Evolutionary conservation across 2,888 invertebrate species (phyloP).

Genomic region (Nemoura dubitans): DNA sequence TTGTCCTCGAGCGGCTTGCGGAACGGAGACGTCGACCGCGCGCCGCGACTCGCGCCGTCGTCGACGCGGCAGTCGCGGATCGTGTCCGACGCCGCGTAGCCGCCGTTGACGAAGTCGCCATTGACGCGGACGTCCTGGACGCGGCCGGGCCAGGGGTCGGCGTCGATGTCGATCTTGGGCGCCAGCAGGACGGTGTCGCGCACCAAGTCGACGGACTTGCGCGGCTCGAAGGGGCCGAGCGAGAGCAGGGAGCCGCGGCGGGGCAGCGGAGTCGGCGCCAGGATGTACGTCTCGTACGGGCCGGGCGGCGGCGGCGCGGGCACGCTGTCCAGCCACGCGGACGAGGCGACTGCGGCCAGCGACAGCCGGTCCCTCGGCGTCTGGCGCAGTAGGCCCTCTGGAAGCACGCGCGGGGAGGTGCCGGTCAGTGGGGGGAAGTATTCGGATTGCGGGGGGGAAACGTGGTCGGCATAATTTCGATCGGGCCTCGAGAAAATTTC

Average conservation of each 20-base stretch:
- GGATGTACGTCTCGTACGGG: slow-evolving; percentile 45
- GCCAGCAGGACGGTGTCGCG: not conserved
- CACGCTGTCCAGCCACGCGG: slow-evolving; percentile 67
- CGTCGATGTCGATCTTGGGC: not conserved
- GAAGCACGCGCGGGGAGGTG: no score
- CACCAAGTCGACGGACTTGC: not conserved
- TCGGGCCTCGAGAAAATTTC: no score
- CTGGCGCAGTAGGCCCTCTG: slow-evolving; percentile 65
- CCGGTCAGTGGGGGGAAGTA: no score
- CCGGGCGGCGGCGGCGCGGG: slow-evolving; percentile 50
- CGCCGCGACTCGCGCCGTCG: not conserved
- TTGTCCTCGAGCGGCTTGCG: not conserved
- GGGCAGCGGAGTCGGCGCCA: slow-evolving; percentile 39
- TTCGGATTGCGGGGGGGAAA: no score
- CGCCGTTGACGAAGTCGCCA: not conserved
- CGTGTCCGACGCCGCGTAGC: not conserved
- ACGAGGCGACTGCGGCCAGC: slow-evolving; percentile 62
- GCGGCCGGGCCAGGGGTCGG: not conserved
- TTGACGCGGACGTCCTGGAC: not conserved
- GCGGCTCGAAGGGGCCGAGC: slow-evolving; percentile 49
- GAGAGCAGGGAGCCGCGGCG: slow-evolving; percentile 46
- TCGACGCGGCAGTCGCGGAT: not conserved
- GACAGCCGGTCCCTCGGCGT: slow-evolving; percentile 62
- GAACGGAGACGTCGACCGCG: not conserved
- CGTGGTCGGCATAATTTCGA: no score